Base-by-base conservation (phyloP, 2,888 invertebrate genomes). In the Parelbella ahira region DNA sequence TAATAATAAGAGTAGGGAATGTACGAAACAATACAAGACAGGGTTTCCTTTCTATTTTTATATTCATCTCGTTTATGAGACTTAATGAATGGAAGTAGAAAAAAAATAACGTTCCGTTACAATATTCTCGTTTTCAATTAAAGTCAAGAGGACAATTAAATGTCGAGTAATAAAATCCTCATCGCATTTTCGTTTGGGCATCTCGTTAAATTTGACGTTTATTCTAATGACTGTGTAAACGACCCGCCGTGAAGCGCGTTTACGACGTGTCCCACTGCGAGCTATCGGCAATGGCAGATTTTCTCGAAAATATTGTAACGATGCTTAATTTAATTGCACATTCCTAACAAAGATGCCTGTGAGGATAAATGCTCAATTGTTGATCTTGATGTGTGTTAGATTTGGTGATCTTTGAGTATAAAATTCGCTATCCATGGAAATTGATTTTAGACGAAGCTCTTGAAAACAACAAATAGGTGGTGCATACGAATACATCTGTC, bases 211-310 rank as follows among this genome's bases (percentile, higher is more conserved):
- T 28, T 42, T 30, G 27, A 32, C 25, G 27, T 27, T 33, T 32
- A 27, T 25, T 34, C 13, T 38, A 38, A 38, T 29, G 29, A 29
- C 23, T 38, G 21, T 29, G 37, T 37, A 23, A 38, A 38, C 51
- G 43, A 50, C 48, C 48, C 48, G 50, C 44, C 53, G 7, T 37
- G 11, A 27, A 27, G 10, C 8, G 15, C 18, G 34, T 18, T 34
- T 10, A 24, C 18, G 20, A 4, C 8, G 15, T 5, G 28, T 3
- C 7, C 4, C 2, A 7, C 13, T 27, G 6, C 6, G 27, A 6
- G 15, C n/a, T n/a, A n/a, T n/a, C n/a, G n/a, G n/a, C n/a, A n/a
- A n/a, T n/a, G n/a, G n/a, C n/a, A n/a, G n/a, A n/a, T n/a, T n/a
- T n/a, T n/a, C n/a, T n/a, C n/a, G n/a, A n/a, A n/a, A n/a, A n/a